These are phyloP conservation scores for Chironomus tentans DNA, from an alignment of 2,888 invertebrate species.

Conservation along the genomic window DNA sequence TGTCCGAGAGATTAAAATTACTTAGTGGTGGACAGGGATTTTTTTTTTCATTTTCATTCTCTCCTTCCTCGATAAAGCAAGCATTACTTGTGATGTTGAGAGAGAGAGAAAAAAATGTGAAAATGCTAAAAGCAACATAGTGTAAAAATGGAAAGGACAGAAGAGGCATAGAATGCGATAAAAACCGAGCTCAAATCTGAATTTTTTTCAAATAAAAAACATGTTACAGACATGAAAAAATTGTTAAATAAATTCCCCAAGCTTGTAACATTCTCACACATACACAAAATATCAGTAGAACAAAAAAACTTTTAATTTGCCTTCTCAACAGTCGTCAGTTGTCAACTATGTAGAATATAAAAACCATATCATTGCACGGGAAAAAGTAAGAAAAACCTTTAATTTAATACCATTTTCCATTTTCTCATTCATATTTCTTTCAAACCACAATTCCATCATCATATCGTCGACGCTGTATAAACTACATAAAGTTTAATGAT, in stretches of 20 bases:
- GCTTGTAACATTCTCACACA: neutral
- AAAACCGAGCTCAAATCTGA: neutral
- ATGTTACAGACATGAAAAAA: neutral
- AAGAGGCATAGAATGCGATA: neutral
- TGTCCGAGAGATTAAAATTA: slow-evolving; percentile 26
- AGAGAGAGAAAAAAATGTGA: neutral
- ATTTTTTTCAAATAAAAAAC: no score
- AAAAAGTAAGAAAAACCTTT: slow-evolving; percentile 1
- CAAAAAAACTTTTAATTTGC: slow-evolving; percentile 1
- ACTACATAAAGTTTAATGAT: neutral
- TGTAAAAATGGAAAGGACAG: neutral
- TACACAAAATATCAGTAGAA: neutral
- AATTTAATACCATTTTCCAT: slow-evolving; percentile 4
- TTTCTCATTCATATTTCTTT: neutral
- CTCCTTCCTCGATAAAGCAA: neutral
- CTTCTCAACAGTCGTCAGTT: slow-evolving; percentile 6
- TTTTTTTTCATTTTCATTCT: neutral
- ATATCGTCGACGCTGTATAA: no score
- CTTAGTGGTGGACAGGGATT: slow-evolving; percentile 27
- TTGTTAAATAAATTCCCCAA: neutral
- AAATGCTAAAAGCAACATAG: neutral
- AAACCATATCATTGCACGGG: neutral
- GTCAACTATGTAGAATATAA: neutral
- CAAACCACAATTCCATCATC: neutral
- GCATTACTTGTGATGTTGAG: neutral